Conservation (phyloP, 92 coral and sea anemone genomes). For the Phymanthus crucifer region DNA sequence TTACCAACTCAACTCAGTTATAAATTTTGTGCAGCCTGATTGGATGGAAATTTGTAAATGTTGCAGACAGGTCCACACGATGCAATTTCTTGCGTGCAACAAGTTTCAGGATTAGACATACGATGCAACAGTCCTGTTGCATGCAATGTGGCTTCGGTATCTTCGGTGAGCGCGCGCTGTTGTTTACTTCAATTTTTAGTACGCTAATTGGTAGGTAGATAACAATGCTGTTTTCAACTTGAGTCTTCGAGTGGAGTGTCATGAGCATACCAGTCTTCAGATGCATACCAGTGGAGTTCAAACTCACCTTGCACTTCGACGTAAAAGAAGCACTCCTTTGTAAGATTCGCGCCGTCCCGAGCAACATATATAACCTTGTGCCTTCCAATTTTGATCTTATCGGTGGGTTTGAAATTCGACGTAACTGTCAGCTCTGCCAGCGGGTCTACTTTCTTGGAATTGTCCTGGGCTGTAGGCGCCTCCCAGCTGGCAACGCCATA, state of each 20-base stretch:
- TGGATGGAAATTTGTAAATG: no score
- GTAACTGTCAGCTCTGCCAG: slow-evolving; percentile 70
- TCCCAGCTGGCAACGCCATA: slow-evolving; percentile 72
- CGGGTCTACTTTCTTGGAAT: slow-evolving; percentile 71
- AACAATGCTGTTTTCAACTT: background rate
- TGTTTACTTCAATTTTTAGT: no score
- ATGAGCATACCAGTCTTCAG: background rate
- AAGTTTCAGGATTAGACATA: no score
- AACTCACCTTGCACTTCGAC: slow-evolving; percentile 71
- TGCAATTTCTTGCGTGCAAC: no score
- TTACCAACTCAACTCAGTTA: no score
- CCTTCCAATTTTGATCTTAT: slow-evolving; percentile 65
- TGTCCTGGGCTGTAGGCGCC: slow-evolving; percentile 63
- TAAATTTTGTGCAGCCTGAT: no score
- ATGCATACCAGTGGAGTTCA: background rate
- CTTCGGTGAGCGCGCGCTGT: no score
- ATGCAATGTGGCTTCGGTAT: no score
- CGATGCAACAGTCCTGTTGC: no score
- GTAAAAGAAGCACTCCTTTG: slow-evolving; percentile 54
- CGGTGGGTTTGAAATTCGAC: slow-evolving; percentile 55
- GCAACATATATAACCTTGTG: slow-evolving; percentile 44
- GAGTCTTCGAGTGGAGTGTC: background rate
- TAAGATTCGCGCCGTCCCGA: slow-evolving; percentile 57
- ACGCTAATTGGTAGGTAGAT: no score
- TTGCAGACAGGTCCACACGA: no score